Evolutionary conservation across 2,888 invertebrate genomes (phyloP).

Genomic region (Drosophila niveifrons): DNA sequence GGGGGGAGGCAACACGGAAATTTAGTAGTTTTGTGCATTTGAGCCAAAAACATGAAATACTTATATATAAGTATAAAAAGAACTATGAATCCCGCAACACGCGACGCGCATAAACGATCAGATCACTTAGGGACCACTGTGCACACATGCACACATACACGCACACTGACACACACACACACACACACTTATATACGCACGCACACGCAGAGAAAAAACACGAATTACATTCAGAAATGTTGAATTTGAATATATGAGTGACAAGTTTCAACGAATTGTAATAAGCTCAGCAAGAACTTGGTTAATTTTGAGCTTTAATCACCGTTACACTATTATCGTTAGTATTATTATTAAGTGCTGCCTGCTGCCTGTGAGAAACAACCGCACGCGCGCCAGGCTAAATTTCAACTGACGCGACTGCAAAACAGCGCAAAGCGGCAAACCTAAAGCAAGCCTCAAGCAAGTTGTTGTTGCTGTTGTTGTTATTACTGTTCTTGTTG

Average conservation of each 20-base stretch:
- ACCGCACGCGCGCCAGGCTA: conserved; percentile 72
- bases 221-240: conserved; percentile 10
- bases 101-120: conserved; percentile 61
- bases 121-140: conserved; percentile 58
- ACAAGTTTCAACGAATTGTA: conserved; percentile 19
- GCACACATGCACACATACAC: neutral
- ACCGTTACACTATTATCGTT: conserved; percentile 26
- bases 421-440: conserved; percentile 41
- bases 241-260: neutral
- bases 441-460: conserved; percentile 20
- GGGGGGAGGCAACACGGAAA: conserved; percentile 5
- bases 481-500: conserved; percentile 55
- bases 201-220: conserved; percentile 1
- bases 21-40: conserved; percentile 37
- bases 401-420: conserved; percentile 66
- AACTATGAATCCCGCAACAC: conserved; percentile 12
- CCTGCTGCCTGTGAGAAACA: conserved; percentile 26
- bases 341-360: conserved; percentile 23
- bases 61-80: neutral
- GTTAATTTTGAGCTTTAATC: conserved; percentile 24
- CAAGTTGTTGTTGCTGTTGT: conserved; percentile 18
- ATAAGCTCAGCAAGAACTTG: conserved; percentile 2
- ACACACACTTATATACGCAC: neutral
- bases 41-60: conserved; percentile 9
- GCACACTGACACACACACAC: neutral